Percentiles rank a stretch among this genome's conserved stretches.
Conservation (phyloP, 2,113 vertebrate species). For the Nerophis lumbriciformis region DNA sequence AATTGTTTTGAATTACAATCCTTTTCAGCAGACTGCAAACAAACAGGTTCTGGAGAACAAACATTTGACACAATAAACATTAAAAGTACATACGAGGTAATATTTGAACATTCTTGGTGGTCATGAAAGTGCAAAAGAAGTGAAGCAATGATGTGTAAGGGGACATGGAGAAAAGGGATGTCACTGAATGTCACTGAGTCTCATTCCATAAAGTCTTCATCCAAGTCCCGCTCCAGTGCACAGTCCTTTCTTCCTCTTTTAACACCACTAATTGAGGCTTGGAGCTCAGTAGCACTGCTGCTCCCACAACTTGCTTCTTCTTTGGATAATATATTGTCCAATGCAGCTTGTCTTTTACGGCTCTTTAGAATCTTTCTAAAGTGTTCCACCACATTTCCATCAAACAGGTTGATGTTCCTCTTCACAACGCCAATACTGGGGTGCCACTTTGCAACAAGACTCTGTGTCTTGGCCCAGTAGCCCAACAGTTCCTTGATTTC, state of each 20-base stretch:
- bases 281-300: neutral
- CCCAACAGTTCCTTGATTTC: slow-evolving; percentile 6
- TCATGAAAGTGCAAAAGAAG: neutral
- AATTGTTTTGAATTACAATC: neutral
- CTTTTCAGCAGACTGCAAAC: neutral
- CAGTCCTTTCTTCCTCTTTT: neutral
- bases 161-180: neutral
- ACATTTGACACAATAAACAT: neutral
- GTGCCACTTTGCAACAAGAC: slow-evolving; percentile 3
- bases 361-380: neutral
- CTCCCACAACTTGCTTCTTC: neutral
- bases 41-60: too few relatives aligned
- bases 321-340: slow-evolving; percentile 1
- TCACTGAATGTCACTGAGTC: neutral
- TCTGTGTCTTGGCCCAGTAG: slow-evolving; percentile 5
- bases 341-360: neutral
- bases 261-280: slow-evolving; percentile 1
- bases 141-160: neutral
- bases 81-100: neutral
- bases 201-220: neutral
- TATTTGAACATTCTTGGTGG: neutral
- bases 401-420: slow-evolving; percentile 1
- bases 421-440: neutral
- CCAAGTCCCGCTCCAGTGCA: neutral
- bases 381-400: slow-evolving; percentile 7